These are phyloP conservation scores for Takifugu bimaculatus DNA, from an alignment of 2,113 vertebrate species.

Conservation along the genomic window DNA sequence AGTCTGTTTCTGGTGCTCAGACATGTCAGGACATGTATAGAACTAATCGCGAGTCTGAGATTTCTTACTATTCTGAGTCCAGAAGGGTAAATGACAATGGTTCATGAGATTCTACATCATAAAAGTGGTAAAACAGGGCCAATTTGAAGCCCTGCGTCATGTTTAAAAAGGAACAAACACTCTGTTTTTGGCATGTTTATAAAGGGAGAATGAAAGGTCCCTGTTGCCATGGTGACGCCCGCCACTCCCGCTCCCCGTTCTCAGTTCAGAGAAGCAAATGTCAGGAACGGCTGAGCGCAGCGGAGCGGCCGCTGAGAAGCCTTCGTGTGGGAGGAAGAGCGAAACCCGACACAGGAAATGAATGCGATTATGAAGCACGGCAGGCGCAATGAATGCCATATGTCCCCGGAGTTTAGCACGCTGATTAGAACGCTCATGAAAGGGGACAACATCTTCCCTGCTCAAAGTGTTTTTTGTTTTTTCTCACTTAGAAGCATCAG, in stretches of 20 bases:
- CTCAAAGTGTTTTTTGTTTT: no score
- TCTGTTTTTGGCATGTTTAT: constrained; percentile 4
- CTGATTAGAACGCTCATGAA: constrained; percentile 17
- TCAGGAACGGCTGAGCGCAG: constrained; percentile 5
- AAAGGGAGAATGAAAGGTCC: constrained; percentile 10
- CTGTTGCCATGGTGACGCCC: constrained; percentile 44
- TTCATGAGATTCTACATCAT: no score
- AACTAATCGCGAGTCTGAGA: not conserved
- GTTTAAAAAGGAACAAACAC: not conserved
- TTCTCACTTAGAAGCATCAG: no score
- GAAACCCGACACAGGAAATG: constrained; percentile 11
- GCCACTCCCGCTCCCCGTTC: constrained; percentile 24
- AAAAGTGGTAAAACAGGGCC: no score
- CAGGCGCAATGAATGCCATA: constrained; percentile 5
- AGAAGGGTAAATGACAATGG: no score
- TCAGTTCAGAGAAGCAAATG: constrained; percentile 18
- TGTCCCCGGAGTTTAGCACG: constrained; percentile 13
- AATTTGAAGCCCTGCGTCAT: no score
- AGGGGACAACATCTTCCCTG: not conserved
- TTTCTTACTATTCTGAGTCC: no score
- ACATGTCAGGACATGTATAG: not conserved
- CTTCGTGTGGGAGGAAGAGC: constrained; percentile 33
- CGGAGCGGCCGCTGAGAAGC: constrained; percentile 13
- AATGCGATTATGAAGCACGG: constrained; percentile 15
- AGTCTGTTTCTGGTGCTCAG: not conserved